Percentiles rank a stretch among this genome's conserved stretches.
Evolutionary conservation across 2,113 vertebrate genomes (phyloP).

Genomic region (Corythornis vintsioides): DNA sequence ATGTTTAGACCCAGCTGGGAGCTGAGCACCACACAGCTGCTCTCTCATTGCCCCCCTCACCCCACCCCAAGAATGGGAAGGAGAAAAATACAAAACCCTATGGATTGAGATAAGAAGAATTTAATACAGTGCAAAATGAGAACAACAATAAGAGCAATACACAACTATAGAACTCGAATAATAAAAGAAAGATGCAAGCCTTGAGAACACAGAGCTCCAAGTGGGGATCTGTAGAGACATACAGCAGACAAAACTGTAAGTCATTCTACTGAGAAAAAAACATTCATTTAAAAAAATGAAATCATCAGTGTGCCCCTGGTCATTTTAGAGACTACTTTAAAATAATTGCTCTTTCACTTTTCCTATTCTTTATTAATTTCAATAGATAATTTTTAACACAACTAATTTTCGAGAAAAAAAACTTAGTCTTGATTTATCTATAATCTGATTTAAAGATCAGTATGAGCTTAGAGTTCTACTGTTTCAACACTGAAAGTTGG

Average conservation of each 20-base stretch:
- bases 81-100: too few relatives aligned
- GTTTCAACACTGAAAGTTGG: neutral
- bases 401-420: neutral
- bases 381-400: neutral
- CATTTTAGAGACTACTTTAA: neutral
- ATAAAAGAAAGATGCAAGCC: neutral
- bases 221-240: neutral
- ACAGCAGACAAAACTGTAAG: neutral
- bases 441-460: neutral
- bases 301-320: fast-evolving
- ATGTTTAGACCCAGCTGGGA: too few relatives aligned
- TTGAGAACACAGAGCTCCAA: neutral
- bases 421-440: neutral
- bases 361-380: neutral
- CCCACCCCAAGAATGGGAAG: too few relatives aligned
- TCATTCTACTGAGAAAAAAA: neutral
- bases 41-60: too few relatives aligned
- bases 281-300: neutral
- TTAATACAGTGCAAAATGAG: too few relatives aligned
- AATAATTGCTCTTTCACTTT: neutral
- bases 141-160: too few relatives aligned
- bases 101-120: too few relatives aligned
- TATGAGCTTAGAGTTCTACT: neutral
- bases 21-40: too few relatives aligned
- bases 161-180: neutral